Evolutionary conservation across 2,888 invertebrate species (phyloP).

Genomic region (Lissocephala sabroskyi): DNA sequence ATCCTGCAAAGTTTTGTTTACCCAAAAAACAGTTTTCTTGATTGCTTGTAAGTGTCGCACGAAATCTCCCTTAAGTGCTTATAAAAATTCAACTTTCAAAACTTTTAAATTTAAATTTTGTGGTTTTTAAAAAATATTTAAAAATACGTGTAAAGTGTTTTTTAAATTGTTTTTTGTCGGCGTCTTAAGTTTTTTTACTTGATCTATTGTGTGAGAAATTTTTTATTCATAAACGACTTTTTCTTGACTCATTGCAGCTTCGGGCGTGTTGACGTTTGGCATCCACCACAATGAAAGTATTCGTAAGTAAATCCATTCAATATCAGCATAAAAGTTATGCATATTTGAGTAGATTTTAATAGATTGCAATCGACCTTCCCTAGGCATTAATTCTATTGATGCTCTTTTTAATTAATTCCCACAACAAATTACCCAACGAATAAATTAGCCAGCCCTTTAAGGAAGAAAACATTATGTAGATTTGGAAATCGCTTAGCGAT

Average conservation of each 20-base stretch:
- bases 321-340: no score
- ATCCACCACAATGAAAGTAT: conserved; percentile 73
- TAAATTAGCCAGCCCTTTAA: no score
- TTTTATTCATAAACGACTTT: conserved; percentile 16
- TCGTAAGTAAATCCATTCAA: conserved; percentile 75
- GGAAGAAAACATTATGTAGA: no score
- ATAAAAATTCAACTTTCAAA: conserved; percentile 1
- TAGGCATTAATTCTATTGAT: no score
- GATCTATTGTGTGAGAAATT: background rate
- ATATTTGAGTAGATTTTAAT: no score
- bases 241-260: conserved; percentile 46
- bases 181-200: no score
- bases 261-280: conserved; percentile 30
- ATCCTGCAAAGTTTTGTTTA: conserved; percentile 65
- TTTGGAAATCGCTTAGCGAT: no score
- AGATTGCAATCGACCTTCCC: no score
- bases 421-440: no score
- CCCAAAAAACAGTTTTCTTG: conserved; percentile 39
- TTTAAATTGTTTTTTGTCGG: no score
- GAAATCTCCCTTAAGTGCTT: no score
- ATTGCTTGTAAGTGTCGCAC: conserved; percentile 50
- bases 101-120: conserved; percentile 1
- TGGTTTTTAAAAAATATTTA: conserved; percentile 5
- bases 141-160: background rate
- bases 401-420: no score